These are phyloP conservation scores for Bolinopsis microptera DNA, from an alignment of 37 sponge, comb jelly and placozoan species.

Conservation along the genomic window DNA sequence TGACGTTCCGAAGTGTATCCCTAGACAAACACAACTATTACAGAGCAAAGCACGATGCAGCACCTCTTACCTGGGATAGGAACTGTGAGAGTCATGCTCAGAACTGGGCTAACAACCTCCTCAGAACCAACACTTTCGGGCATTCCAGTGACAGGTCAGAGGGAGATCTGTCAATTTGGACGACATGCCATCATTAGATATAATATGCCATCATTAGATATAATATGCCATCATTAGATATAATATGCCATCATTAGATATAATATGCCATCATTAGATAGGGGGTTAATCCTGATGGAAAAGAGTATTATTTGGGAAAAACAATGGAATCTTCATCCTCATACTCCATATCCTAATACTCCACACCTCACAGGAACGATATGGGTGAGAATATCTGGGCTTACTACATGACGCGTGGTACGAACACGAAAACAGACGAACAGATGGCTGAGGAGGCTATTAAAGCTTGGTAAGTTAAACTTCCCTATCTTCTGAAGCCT, in stretches of 20 bases:
- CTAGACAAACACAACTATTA: conserved; percentile 76
- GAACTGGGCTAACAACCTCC: conserved; percentile 82
- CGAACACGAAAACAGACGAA: conserved; percentile 31
- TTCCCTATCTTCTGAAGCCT: too few species aligned
- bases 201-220: too few species aligned
- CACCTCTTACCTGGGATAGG: conserved; percentile 71
- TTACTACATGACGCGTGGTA: conserved; percentile 43
- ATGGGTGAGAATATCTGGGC: conserved; percentile 61
- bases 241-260: too few species aligned
- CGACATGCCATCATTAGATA: too few species aligned
- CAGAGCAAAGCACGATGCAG: conserved; percentile 77
- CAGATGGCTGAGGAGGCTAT: conserved; percentile 50
- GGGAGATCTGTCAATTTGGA: too few species aligned
- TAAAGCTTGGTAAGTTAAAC: conserved; percentile 40
- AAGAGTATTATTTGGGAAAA: not conserved
- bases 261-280: too few species aligned
- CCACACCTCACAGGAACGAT: not conserved
- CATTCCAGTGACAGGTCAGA: conserved; percentile 69
- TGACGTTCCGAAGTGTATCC: conserved; percentile 69
- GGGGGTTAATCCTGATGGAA: too few species aligned
- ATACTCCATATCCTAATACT: not conserved
- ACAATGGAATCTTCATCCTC: not conserved
- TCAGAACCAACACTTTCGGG: conserved; percentile 68
- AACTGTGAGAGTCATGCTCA: conserved; percentile 73
- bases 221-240: too few species aligned